Evolutionary conservation across 2,888 invertebrate species (phyloP), one percentile per base, ranked within the genome.

Genomic region (Athalia circularis): DNA sequence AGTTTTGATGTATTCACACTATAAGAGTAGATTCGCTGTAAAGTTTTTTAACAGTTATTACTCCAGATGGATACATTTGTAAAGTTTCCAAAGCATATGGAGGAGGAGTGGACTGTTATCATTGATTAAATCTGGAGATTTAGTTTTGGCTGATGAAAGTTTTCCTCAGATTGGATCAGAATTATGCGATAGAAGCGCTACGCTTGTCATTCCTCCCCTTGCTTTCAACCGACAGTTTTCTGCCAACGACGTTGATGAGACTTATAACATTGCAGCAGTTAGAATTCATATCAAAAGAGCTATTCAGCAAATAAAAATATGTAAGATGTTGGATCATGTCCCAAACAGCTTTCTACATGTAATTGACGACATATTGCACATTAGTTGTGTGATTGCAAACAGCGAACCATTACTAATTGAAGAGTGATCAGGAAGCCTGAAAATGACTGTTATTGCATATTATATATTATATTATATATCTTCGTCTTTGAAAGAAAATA

Each of bases 1-100:
- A 43, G 76, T 75, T 59, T 43, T 80, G 9, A 82, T 82, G 80
- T 83, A 83, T 68, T 83, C 82, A 0, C 79, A 68, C 43, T 74
- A 65, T 48, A 64, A 65, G 13, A 45, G 48, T 13, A 48, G 59
- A 6, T 79, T 79, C 48, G 78, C 78, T 57, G 78, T 74, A 6
- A 80, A 78, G 65, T 78, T 54, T 65, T 52, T 80, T 4, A n/a
- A 29, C 78, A 9, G 80, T 72, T 7, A 79, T 79, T 45, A 61
- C 65, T 4, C 59, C 74, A 5, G 75, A 81, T 74, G 81, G 80
- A 57, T 79, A 61, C 9, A 75, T 81, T 57, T 78, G 59, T 3
- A 57, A 75, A 29, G 59, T 75, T 52, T 79, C 78, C 0, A 79
- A 79, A 65, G 68, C 76, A 50, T 80, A 82, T 78, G 79, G 80